These are phyloP conservation scores for Folsomia manolachei DNA, from an alignment of 2,888 invertebrate genomes.

Conservation along the genomic window DNA sequence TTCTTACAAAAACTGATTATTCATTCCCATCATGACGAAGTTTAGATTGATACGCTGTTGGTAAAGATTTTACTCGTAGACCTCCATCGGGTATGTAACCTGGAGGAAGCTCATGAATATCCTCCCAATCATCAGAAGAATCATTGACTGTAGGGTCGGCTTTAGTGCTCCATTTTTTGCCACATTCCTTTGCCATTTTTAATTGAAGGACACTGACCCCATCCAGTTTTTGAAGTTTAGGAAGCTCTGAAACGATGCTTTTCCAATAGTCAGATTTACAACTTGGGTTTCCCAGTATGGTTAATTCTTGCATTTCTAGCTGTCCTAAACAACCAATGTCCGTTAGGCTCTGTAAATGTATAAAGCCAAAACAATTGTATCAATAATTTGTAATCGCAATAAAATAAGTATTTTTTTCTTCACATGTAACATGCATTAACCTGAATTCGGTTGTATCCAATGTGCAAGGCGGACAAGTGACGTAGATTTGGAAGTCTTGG, in stretches of 20 bases:
- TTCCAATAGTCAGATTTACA: conserved; percentile 39
- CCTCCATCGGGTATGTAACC: conserved; percentile 12
- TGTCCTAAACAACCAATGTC: conserved; percentile 33
- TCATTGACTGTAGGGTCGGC: neutral
- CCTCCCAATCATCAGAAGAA: neutral
- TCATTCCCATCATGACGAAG: too few species aligned
- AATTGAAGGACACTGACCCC: conserved; percentile 30
- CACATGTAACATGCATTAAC: too few species aligned
- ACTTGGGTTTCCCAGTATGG: conserved; percentile 41
- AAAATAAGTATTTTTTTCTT: too few species aligned
- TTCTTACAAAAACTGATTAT: too few species aligned
- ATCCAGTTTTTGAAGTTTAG: conserved; percentile 39
- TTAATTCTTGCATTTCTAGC: conserved; percentile 35
- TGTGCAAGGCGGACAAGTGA: conserved; percentile 39
- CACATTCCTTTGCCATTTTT: neutral
- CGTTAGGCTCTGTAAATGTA: conserved; percentile 37
- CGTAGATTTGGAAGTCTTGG: conserved; percentile 46
- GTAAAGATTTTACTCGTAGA: neutral
- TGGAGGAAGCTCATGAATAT: neutral
- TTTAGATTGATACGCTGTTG: neutral
- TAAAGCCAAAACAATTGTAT: neutral
- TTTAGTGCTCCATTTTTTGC: neutral
- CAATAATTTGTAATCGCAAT: neutral
- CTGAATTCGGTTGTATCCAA: conserved; percentile 49
- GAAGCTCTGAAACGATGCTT: conserved; percentile 30